phyloP scores from a whole-genome alignment of 2,888 invertebrate genomes.

The Pachycephus smyrnensis region DNA sequence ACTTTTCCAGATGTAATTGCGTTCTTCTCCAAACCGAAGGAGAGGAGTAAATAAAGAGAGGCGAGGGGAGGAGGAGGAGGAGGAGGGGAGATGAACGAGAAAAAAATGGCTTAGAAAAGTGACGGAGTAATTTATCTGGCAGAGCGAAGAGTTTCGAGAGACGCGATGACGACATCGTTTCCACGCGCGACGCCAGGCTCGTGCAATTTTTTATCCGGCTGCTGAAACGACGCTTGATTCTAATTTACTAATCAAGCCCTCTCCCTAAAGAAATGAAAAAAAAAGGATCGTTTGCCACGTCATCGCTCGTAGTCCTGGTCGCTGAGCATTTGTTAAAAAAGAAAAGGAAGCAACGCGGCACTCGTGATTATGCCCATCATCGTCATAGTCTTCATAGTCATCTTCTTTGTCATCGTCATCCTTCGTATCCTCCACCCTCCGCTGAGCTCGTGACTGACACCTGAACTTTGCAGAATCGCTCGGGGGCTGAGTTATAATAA shows the following conservation, averaged over 20 bases:
- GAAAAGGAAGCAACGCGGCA: not conserved
- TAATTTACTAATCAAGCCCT: not conserved
- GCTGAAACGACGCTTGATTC: not conserved
- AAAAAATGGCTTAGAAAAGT: not conserved
- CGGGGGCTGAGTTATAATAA: conserved; percentile 55
- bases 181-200: not conserved
- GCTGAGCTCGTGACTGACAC: conserved; percentile 27
- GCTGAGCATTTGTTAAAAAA: not conserved
- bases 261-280: not conserved
- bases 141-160: conserved; percentile 40
- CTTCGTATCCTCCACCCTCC: not conserved
- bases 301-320: not conserved
- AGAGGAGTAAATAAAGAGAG: not conserved
- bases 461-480: conserved; percentile 24
- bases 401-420: not conserved
- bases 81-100: conserved; percentile 29
- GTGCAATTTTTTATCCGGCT: not conserved
- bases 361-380: not conserved
- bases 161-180: conserved; percentile 25
- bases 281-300: not conserved
- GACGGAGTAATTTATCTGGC: not conserved
- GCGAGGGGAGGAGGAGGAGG: conserved; percentile 14
- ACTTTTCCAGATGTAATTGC: conserved; percentile 42
- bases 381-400: not conserved
- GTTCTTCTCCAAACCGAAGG: not conserved